These are phyloP conservation scores for Ophion obscuratus DNA, from an alignment of 2,888 invertebrate genomes.

Conservation along the genomic window DNA sequence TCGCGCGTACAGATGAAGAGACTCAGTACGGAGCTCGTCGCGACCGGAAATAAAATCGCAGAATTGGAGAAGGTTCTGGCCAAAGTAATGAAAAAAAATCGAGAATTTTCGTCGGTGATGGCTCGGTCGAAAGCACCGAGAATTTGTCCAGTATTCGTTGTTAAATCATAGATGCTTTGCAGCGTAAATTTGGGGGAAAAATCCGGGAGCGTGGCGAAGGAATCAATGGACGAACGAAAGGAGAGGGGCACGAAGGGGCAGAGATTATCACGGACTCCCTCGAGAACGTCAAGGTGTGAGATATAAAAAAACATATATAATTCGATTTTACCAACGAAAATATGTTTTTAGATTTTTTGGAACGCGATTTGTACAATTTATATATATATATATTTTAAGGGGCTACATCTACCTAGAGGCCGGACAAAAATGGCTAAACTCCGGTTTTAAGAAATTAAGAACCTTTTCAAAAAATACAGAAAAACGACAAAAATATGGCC, in stretches of 20 bases:
- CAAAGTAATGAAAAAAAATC: constrained; percentile 74
- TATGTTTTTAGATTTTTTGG: background rate
- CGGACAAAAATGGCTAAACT: too few relatives aligned
- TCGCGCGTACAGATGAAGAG: constrained; percentile 73
- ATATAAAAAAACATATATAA: background rate
- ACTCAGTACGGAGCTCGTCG: constrained; percentile 73
- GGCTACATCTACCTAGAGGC: too few relatives aligned
- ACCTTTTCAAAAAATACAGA: too few relatives aligned
- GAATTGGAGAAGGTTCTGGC: constrained; percentile 77
- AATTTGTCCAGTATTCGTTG: constrained; percentile 69
- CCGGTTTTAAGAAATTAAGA: too few relatives aligned
- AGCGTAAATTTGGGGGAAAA: constrained; percentile 74
- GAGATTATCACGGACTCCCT: constrained; percentile 65
- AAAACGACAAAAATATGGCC: too few relatives aligned
- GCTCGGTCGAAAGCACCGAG: background rate
- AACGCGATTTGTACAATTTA: too few relatives aligned
- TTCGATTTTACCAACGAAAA: background rate
- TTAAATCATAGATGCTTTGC: constrained; percentile 77
- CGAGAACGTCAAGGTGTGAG: constrained; percentile 73
- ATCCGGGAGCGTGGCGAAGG: constrained; percentile 52
- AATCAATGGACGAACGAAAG: constrained; percentile 53
- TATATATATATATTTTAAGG: too few relatives aligned
- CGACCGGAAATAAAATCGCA: constrained; percentile 73
- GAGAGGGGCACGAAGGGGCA: constrained; percentile 56
- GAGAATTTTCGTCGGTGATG: constrained; percentile 10